Percentiles rank a stretch among this genome's conserved stretches.
These are phyloP conservation scores for Melanotaenia duboulayi DNA, from an alignment of 2,113 vertebrate species.

Conservation along the genomic window DNA sequence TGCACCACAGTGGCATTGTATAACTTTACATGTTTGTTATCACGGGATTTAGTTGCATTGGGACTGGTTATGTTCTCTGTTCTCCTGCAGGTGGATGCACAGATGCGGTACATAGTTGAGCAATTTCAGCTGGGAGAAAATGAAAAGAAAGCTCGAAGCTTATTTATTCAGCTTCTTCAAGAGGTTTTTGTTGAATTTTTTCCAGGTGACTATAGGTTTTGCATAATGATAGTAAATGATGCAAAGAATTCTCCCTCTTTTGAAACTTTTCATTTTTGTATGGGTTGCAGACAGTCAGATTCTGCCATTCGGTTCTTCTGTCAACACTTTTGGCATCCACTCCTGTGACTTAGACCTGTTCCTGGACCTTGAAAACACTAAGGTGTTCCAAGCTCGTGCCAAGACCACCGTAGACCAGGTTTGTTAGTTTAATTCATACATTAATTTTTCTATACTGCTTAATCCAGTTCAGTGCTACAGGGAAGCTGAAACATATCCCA, in stretches of 20 bases:
- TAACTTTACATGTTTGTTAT: neutral
- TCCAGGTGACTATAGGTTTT: slow-evolving; percentile 80
- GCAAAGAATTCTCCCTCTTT: neutral
- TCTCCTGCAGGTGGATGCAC: slow-evolving; percentile 83
- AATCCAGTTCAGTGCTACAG: neutral
- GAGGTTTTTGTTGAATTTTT: slow-evolving; percentile 93
- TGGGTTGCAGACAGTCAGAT: slow-evolving; percentile 85
- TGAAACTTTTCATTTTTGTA: neutral
- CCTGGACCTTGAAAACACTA: slow-evolving; percentile 88
- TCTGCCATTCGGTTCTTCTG: slow-evolving; percentile 90
- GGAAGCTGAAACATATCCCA: too few relatives aligned
- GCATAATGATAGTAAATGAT: neutral
- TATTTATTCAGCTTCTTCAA: slow-evolving; percentile 88
- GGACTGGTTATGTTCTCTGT: neutral
- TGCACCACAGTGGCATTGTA: too few relatives aligned
- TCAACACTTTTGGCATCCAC: slow-evolving; percentile 89
- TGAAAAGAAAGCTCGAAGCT: slow-evolving; percentile 83
- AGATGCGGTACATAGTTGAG: slow-evolving; percentile 85
- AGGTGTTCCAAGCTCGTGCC: slow-evolving; percentile 82
- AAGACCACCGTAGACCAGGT: slow-evolving; percentile 74
- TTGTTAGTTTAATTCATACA: neutral
- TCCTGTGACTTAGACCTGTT: slow-evolving; percentile 93
- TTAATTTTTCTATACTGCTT: neutral
- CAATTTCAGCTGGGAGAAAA: slow-evolving; percentile 86
- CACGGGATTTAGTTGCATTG: neutral